Conservation (phyloP, 2,113 vertebrate species). For the Clupea harengus region DNA sequence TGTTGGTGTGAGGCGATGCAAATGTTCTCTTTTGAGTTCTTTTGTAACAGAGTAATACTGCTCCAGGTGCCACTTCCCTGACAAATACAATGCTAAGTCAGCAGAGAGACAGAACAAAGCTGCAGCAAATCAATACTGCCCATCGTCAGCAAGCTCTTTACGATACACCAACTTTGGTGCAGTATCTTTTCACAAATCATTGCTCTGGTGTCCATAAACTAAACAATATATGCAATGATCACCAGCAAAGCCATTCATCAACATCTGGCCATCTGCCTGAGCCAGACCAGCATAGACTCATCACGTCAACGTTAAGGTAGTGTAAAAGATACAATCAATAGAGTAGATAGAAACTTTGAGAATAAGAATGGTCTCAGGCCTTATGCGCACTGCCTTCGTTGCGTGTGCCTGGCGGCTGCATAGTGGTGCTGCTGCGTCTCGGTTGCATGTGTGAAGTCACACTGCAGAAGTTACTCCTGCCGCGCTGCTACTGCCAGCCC, state of each 20-base stretch:
- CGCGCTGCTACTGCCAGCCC: no score
- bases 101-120: not conserved
- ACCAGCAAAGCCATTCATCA: not conserved
- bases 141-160: conserved; percentile 13
- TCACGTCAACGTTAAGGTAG: not conserved
- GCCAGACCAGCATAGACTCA: not conserved
- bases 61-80: conserved; percentile 4
- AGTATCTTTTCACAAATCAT: conserved; percentile 8
- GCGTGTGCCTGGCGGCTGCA: no score
- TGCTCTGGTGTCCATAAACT: conserved; percentile 1
- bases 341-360: no score
- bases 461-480: no score
- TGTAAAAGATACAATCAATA: no score
- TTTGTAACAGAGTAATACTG: not conserved
- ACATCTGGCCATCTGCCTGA: not conserved
- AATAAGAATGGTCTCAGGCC: no score
- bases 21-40: conserved; percentile 31
- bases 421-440: no score
- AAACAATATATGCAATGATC: not conserved
- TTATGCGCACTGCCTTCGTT: no score
- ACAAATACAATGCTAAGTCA: not conserved
- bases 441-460: no score
- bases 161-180: not conserved
- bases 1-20: not conserved
- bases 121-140: not conserved